Base-by-base conservation (phyloP, 2,113 vertebrate genomes). In the Cyprinodon tularosa region DNA sequence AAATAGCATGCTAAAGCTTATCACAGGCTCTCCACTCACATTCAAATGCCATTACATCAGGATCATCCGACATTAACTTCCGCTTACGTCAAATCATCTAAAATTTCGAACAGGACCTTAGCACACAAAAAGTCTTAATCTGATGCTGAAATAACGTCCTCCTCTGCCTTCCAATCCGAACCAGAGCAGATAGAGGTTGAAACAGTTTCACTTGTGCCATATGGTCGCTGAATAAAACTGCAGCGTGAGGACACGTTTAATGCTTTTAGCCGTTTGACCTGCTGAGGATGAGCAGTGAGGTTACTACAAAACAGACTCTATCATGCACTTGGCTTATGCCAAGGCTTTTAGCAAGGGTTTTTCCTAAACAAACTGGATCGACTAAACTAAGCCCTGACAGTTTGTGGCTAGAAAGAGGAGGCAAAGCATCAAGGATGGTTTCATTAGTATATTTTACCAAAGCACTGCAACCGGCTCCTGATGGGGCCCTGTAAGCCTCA, bases 11-110 rank as follows among this genome's bases (percentile, higher is more conserved):
- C 84, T 81, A 75, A 82, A 83, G 86, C 88, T 90, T 84, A 89
- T 87, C 86, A 84, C 78, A 74, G 83, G 81, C 82, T 86, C 86
- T 88, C 80, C 63, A 88, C 80, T 89, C 82, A 38, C 73, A 86
- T 77, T 89, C 76, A 86, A 88, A 92, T 89, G 75, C 83, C 90
- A 84, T 90, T 87, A 90, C 66, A 86, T 84, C 88, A 84, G 90
- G 83, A 90, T 90, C 84, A 91, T 88, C 86, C 80, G 63, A 10
- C 84, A 88, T 89, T 85, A 74, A 90, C 87, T 81, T 84, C 78
- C 47, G 74, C 74, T 87, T 74, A 62, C 38, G 62, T 81, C 83
- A 84, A 82, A 87, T 59, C 80, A 47, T 65, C 22, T 68, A 6
- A 79, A 80, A 83, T 71, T 68, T 66, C n/a, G 85, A 78, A 61